Evolutionary conservation across 2,888 invertebrate species (phyloP), one percentile per base, ranked within the genome.

Genomic region (Mimachlamys varia): DNA sequence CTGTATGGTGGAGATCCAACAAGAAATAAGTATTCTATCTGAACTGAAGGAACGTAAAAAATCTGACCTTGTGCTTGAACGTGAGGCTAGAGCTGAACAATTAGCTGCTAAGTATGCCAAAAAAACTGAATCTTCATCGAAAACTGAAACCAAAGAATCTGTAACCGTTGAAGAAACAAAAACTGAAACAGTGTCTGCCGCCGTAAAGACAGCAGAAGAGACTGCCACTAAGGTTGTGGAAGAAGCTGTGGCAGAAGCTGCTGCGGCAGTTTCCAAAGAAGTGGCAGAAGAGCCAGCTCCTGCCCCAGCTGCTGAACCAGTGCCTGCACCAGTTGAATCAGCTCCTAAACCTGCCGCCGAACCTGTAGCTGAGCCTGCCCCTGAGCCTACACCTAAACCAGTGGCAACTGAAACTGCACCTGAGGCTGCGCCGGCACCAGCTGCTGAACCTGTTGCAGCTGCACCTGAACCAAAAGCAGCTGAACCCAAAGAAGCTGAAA

Each of bases 241-340:
- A 12, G 90, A 90, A 89, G 89, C 90, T 27, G 90, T 90, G 37
- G 87, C 89, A 55, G 90, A 90, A 44, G 90, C 90, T 89, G 90
- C 90, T 3, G 55, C 44, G 87, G 89, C 89, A 27, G 92, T 90
- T 89, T 89, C 90, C n/a, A 49, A 88, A 33, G 53, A 90, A n/a
- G 90, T 89, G 19, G 38, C 33, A 76, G 33, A 76, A 27, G 76
- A 76, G 22, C 76, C 89, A 58, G 90, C 91, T 90, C 89, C 92
- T 88, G 89, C 90, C 89, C 89, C 92, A 15, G 90, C 89, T n/a
- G 89, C 89, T 19, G 91, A 91, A 49, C 90, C 91, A 62, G 90
- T 88, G 15, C 27, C 89, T 19, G 33, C 58, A 27, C 88, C 91
- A 17, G 88, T 62, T 58, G 90, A 91, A 89, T 87, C 92, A 62